Conservation (phyloP, 2,113 vertebrate species). For the Hemiscyllium ocellatum region DNA sequence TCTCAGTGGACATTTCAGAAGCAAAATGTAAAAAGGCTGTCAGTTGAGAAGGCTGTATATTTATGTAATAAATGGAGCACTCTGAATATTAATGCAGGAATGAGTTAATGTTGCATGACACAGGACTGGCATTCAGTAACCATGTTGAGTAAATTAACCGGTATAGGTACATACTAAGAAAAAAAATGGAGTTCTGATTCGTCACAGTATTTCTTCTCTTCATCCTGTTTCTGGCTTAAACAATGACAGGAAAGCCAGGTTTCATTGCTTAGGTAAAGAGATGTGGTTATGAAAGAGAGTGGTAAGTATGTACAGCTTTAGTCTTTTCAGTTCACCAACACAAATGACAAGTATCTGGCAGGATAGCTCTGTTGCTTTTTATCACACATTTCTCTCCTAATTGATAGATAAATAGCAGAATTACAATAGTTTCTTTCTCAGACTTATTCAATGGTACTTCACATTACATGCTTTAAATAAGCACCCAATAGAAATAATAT, state of each 20-base stretch:
- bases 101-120: not conserved
- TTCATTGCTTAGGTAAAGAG: not conserved
- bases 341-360: not conserved
- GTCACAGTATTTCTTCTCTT: not conserved
- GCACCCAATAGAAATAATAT: not conserved
- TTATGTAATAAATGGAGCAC: not conserved
- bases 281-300: not conserved
- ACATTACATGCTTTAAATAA: not conserved
- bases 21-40: not conserved
- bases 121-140: not conserved
- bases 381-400: not conserved
- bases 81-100: not conserved
- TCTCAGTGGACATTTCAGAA: not conserved
- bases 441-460: not conserved
- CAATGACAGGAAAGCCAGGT: not conserved
- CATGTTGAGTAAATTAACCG: not conserved
- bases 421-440: not conserved
- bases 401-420: not conserved
- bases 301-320: not conserved
- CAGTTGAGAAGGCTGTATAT: not conserved
- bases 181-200: not conserved
- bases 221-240: not conserved
- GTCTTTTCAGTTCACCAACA: not conserved
- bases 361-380: not conserved
- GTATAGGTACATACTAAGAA: not conserved